A percentile compares a stretch with the other conserved stretches of the same genome.
Conservation (phyloP, 1,140 invertebrate species). For the Diachasmimorpha longicaudata region DNA sequence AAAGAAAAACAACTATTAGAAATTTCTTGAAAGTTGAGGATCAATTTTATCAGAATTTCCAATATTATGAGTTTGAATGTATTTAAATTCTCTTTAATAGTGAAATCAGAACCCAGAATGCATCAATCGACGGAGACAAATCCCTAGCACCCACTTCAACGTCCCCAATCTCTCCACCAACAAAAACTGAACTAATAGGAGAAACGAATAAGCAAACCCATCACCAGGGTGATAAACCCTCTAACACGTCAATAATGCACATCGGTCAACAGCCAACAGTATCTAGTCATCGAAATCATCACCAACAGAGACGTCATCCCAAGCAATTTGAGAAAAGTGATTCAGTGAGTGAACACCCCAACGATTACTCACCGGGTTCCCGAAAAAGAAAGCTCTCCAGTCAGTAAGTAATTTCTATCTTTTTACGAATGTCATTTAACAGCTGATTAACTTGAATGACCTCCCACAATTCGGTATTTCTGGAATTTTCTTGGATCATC, state of each 20-base stretch:
- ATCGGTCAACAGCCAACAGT: constrained; percentile 27
- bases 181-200: background rate
- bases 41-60: too few relatives aligned
- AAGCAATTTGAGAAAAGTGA: constrained; percentile 44
- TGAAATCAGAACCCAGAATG: constrained; percentile 28
- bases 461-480: background rate
- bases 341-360: constrained; percentile 30
- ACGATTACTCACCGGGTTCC: constrained; percentile 36
- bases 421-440: background rate
- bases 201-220: background rate
- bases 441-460: background rate
- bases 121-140: constrained; percentile 8
- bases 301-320: constrained; percentile 36
- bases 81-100: constrained; percentile 53
- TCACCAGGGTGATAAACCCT: background rate
- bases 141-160: constrained; percentile 6
- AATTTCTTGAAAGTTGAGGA: too few relatives aligned
- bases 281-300: constrained; percentile 45
- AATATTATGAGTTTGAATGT: too few relatives aligned
- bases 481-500: background rate
- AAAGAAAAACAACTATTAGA: too few relatives aligned
- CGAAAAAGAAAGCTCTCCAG: constrained; percentile 52
- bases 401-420: constrained; percentile 47
- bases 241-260: background rate
- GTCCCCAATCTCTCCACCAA: constrained; percentile 10